phyloP scores from a whole-genome alignment of 2,113 vertebrate genomes.

The Sorex araneus region DNA sequence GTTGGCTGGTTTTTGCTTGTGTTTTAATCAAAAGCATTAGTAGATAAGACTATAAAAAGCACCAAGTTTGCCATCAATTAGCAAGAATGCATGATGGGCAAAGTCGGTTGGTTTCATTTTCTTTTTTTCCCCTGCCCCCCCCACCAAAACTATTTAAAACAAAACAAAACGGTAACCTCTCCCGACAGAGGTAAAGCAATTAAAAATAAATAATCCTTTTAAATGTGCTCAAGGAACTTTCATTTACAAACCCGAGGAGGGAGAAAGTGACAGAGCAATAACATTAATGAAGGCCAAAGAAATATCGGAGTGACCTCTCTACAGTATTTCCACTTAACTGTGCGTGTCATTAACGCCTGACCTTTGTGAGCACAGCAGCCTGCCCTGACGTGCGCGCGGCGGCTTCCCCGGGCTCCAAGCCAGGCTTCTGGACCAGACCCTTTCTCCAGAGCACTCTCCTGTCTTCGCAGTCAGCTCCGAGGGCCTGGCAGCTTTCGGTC shows the following conservation, averaged over 20 bases:
- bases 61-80: slow-evolving; percentile 86
- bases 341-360: slow-evolving; percentile 85
- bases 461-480: not conserved
- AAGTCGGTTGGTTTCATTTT: slow-evolving; percentile 62
- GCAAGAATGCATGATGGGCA: slow-evolving; percentile 57
- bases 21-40: slow-evolving; percentile 89
- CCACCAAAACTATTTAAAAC: slow-evolving; percentile 53
- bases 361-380: slow-evolving; percentile 77
- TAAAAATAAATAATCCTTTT: slow-evolving; percentile 76
- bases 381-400: not conserved
- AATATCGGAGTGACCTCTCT: slow-evolving; percentile 77
- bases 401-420: slow-evolving; percentile 52
- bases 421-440: not conserved
- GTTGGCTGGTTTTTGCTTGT: slow-evolving; percentile 87
- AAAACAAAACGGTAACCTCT: slow-evolving; percentile 36
- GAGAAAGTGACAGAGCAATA: slow-evolving; percentile 82
- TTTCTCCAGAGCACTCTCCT: rapidly evolving
- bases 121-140: not conserved
- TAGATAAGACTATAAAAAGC: slow-evolving; percentile 85
- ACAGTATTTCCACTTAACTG: slow-evolving; percentile 86
- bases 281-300: slow-evolving; percentile 86
- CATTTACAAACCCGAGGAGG: slow-evolving; percentile 77
- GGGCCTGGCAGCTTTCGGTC: not conserved
- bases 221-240: slow-evolving; percentile 46
- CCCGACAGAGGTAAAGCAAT: slow-evolving; percentile 65